Evolutionary conservation across 2,113 vertebrate species (phyloP), one percentile per base, ranked within the genome.

Genomic region (Typhlomys cinereus): DNA sequence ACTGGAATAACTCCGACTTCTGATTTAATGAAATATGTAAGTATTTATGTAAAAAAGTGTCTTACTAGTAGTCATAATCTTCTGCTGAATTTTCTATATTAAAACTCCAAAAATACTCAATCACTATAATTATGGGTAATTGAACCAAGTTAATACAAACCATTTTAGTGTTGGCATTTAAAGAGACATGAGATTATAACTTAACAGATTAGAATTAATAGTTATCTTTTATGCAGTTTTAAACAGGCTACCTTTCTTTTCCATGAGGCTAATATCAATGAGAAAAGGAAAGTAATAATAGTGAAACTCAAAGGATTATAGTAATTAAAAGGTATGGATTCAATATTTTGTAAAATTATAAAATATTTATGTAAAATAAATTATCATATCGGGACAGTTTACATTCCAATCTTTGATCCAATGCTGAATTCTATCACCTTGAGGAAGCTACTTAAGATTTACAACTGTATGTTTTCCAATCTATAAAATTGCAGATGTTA

Each of bases 391-490:
- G 18, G 36, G 10, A 13, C 1, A 59, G n/a, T 25, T 59, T 88
- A 23, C 18, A 62, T 86, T 74, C 64, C 64, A 57, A n/a, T 54
- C 27, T 54, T 66, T 21, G 34, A 11, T 34, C 52, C 20, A 89
- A 46, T 6, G 44, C 4, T 48, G 36, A 61, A 18, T 48, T 64
- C 46, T 69, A 1, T 34, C 29, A 87, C 20, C 3, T 80, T 61
- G 31, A 89, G 21, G 1, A 91, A 69, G 46, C 46, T n/a, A 93
- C 66, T 64, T 23, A 62, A 85, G 74, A 18, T n/a, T 48, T 89
- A 29, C 31, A 83, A 93, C 13, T 44, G 18, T 91, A 14, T 85
- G 17, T 87, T 87, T 94, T 85, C 52, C 87, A 34, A 80, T 83
- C 79, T 89, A 10, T 52, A 17, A 84, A 80, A 50, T 50, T n/a